These are phyloP conservation scores for Plebejus melissa DNA, from an alignment of 2,888 invertebrate species.

Conservation along the genomic window DNA sequence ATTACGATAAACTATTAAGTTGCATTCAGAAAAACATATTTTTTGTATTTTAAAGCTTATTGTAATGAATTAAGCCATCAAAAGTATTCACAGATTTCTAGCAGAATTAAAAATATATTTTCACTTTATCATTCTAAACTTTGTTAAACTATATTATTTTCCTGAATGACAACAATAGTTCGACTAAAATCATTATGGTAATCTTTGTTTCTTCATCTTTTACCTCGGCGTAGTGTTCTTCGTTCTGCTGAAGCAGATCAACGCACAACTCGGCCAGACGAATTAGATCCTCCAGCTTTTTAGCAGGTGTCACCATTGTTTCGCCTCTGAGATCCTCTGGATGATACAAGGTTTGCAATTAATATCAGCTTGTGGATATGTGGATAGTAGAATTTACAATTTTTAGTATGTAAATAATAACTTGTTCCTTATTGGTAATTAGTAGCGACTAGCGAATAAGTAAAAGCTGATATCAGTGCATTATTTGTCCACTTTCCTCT, in stretches of 20 bases:
- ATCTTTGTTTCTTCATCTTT: slow-evolving; percentile 36
- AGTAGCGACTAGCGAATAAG: no score
- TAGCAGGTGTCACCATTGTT: slow-evolving; percentile 89
- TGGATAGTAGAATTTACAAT: neutral
- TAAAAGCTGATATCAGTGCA: neutral
- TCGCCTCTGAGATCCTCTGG: slow-evolving; percentile 90
- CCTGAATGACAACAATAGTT: slow-evolving; percentile 15
- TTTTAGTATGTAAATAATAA: no score
- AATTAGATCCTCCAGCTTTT: slow-evolving; percentile 97
- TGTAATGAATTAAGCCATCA: neutral
- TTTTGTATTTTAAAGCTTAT: neutral
- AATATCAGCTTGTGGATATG: neutral
- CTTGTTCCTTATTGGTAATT: no score
- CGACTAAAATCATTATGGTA: neutral
- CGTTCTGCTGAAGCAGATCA: slow-evolving; percentile 98
- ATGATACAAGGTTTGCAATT: slow-evolving; percentile 5
- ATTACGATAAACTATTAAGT: slow-evolving; percentile 1
- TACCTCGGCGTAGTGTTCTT: slow-evolving; percentile 99
- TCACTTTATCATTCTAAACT: no score
- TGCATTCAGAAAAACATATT: neutral
- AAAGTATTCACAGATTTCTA: neutral
- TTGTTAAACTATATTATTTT: slow-evolving; percentile 17
- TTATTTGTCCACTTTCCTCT: neutral
- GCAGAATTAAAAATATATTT: neutral
- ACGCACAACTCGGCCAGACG: slow-evolving; percentile 98